phyloP scores from a whole-genome alignment of 1,140 invertebrate genomes.

The Archivesica marissinica region DNA sequence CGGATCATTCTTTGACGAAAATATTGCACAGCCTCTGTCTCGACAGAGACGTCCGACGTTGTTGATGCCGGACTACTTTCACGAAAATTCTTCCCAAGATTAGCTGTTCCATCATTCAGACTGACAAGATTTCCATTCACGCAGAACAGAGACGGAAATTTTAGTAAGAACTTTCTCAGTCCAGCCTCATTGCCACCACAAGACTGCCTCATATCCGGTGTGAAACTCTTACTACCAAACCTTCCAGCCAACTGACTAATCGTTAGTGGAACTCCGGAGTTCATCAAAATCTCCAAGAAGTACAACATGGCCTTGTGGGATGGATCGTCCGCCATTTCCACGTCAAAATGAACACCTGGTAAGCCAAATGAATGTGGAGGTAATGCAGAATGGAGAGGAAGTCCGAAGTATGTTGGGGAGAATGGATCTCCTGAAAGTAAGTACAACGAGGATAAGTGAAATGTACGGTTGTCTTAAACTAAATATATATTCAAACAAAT shows the following conservation, averaged over 20 bases:
- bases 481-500: too few relatives aligned
- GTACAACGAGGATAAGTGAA: too few relatives aligned
- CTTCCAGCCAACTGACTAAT: constrained; percentile 84
- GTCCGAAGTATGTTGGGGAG: constrained; percentile 27
- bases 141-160: constrained; percentile 84
- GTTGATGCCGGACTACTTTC: constrained; percentile 79
- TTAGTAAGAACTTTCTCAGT: constrained; percentile 83
- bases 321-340: constrained; percentile 82
- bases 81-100: constrained; percentile 79
- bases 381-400: background rate
- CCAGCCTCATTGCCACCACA: constrained; percentile 84
- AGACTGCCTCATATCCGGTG: constrained; percentile 83
- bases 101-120: constrained; percentile 80
- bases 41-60: constrained; percentile 80
- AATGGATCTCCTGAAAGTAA: constrained; percentile 36
- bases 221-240: constrained; percentile 84
- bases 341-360: constrained; percentile 40
- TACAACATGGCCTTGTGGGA: constrained; percentile 85
- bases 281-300: constrained; percentile 85
- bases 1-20: constrained; percentile 82
- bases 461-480: too few relatives aligned
- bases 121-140: constrained; percentile 83
- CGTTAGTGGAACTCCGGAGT: constrained; percentile 81
- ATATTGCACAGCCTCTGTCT: constrained; percentile 84
- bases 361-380: constrained; percentile 13